Evolutionary conservation across 2,113 vertebrate species (phyloP).

Genomic region (Lophotis ruficrista): DNA sequence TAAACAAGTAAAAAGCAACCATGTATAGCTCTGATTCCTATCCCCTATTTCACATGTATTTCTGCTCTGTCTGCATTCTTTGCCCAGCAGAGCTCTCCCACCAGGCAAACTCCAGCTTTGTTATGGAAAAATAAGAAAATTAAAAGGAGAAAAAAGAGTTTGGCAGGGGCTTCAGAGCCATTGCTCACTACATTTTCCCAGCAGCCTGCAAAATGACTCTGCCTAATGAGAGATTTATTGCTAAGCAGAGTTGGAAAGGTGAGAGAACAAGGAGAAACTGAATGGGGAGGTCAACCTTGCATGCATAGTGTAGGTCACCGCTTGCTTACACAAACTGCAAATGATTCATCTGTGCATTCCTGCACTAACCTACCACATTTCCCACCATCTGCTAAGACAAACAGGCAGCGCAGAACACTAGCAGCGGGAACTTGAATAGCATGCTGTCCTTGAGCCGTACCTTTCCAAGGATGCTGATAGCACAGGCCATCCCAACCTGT

Average conservation of each 20-base stretch:
- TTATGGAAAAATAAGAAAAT: neutral
- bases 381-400: neutral
- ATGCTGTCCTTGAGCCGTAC: neutral
- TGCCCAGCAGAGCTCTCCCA: neutral
- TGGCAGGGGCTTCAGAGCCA: neutral
- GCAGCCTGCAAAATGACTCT: neutral
- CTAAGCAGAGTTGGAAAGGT: neutral
- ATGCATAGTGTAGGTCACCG: neutral
- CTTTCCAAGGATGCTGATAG: constrained; percentile 90
- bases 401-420: neutral
- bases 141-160: neutral
- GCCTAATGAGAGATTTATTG: neutral
- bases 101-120: neutral
- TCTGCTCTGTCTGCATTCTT: neutral
- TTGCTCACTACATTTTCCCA: neutral
- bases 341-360: neutral
- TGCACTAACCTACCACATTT: neutral
- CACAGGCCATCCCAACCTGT: constrained; percentile 95
- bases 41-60: neutral
- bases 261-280: neutral
- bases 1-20: neutral
- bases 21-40: neutral
- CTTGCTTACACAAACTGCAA: neutral
- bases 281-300: neutral
- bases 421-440: accelerated